Evolutionary conservation across 2,888 invertebrate genomes (phyloP), one percentile per base, ranked within the genome.

Genomic region (Eubasilissa splendida): DNA sequence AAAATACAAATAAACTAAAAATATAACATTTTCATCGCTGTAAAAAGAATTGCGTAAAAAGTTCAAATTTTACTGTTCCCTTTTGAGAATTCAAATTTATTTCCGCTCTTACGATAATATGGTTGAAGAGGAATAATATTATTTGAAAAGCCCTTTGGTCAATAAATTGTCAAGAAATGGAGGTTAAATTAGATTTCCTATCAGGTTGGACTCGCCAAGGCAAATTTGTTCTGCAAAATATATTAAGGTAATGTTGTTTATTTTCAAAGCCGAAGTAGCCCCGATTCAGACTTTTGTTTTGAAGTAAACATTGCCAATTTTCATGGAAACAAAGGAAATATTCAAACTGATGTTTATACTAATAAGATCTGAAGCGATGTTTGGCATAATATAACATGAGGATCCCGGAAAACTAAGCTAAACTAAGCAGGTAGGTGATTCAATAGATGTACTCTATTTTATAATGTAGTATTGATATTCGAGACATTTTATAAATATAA

Each of bases 81-180:
- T 42, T 42, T 42, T 2, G 42, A 42, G 42, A 42, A 42, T 42
- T 42, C 42, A 42, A 42, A 42, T 42, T 42, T 42, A 42, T 42
- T 42, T 42, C 42, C 42, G 42, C 42, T 42, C 42, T 42, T 42
- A 42, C 42, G 42, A 7, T 42, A 42, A 42, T 42, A 42, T 42
- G 42, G 42, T 42, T 42, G 42, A 42, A 42, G 42, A 42, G 42
- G 14, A 52, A 68, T 66, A 50, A 70, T n/a, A 14, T 54, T 54
- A 54, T 70, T 31, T 53, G 31, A 70, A 70, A 70, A 54, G 70
- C 54, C 53, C 70, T 70, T 70, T 70, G 70, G 70, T 70, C 70
- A 70, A 70, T 70, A 70, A 70, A 70, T 70, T 70, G 70, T 11
- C 70, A 54, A 70, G 53, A 70, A 53, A 70, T 70, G 70, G 70